Base-by-base conservation (phyloP, 2,888 invertebrate species). In the Phragmatobia fuliginosa region DNA sequence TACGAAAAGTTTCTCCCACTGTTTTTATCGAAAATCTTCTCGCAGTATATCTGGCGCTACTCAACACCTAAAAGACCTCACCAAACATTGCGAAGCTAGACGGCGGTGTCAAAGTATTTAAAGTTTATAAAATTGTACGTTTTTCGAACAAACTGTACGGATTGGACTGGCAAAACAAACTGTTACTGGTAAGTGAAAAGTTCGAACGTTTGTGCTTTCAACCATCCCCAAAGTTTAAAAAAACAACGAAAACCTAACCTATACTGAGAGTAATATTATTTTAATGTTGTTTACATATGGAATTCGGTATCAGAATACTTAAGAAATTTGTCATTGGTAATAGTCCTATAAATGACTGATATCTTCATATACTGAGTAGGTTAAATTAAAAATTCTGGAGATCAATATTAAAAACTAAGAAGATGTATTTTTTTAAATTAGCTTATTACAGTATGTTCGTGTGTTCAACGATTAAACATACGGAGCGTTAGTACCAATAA, bases 131-230 rank as follows among this genome's bases (percentile, higher is more conserved):
- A 77, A 76, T 82, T 81, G 77, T 71, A 72, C 76, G 76, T 85
- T 82, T 83, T 81, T 76, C 75, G 80, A 77, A 67, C 77, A 79
- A 80, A 78, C 78, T 74, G 78, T 81, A 82, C 80, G 85, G 73
- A 75, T 81, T 74, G 79, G 81, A 74, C 84, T 74, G 83, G 82
- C 52, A 86, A 88, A 88, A 87, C 85, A 85, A 86, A 75, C 75
- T 73, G 72, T 78, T 75, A 73, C 83, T 79, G 83, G 83, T 89
- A 88, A 91, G 91, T 91, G 88, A 86, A 90, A 92, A 91, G 91
- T 91, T 91, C 62, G 76, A 83, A 79, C 88, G 88, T 90, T 89
- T 88, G 85, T 80, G 86, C 86, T 89, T 87, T 85, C 84, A 87
- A 83, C 84, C 79, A 78, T 81, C 80, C 70, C 79, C 64, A 28